phyloP scores from a whole-genome alignment of 1,140 invertebrate genomes.

The Atopsyche davidsoni region DNA sequence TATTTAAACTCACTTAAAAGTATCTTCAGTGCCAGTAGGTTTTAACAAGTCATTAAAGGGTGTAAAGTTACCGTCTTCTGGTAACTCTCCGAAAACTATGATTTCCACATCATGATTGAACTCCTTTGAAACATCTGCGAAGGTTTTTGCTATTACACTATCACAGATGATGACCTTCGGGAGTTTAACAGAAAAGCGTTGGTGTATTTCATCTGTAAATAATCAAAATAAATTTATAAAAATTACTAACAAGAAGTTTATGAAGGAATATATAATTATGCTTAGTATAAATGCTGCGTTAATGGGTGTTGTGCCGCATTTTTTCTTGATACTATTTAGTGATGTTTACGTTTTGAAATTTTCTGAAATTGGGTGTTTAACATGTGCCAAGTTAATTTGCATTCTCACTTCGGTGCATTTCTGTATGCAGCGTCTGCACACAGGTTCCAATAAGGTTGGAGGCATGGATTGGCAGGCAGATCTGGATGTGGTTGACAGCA shows the following conservation, averaged over 20 bases:
- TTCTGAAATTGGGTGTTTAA: too few species aligned
- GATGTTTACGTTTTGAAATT: too few species aligned
- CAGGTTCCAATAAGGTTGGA: conserved; percentile 7
- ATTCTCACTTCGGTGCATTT: too few species aligned
- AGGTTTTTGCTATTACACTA: background rate
- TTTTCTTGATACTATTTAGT: too few species aligned
- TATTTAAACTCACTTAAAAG: conserved; percentile 13
- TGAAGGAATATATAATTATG: too few species aligned
- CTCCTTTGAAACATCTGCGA: background rate
- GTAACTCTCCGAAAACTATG: conserved; percentile 16
- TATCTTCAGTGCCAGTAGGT: conserved; percentile 20
- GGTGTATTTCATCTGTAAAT: conserved; percentile 6
- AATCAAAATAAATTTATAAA: background rate
- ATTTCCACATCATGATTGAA: conserved; percentile 8
- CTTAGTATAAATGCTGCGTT: too few species aligned
- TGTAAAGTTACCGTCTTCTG: background rate
- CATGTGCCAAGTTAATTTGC: too few species aligned
- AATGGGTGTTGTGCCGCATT: too few species aligned
- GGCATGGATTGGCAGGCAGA: conserved; percentile 12
- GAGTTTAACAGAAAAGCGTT: background rate
- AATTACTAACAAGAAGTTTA: background rate
- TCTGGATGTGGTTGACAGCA: conserved; percentile 11
- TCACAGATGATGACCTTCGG: conserved; percentile 9
- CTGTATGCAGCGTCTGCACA: background rate
- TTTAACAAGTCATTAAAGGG: conserved; percentile 13